phyloP scores from a whole-genome alignment of 2,888 invertebrate species.

The Xestia xanthographa region DNA sequence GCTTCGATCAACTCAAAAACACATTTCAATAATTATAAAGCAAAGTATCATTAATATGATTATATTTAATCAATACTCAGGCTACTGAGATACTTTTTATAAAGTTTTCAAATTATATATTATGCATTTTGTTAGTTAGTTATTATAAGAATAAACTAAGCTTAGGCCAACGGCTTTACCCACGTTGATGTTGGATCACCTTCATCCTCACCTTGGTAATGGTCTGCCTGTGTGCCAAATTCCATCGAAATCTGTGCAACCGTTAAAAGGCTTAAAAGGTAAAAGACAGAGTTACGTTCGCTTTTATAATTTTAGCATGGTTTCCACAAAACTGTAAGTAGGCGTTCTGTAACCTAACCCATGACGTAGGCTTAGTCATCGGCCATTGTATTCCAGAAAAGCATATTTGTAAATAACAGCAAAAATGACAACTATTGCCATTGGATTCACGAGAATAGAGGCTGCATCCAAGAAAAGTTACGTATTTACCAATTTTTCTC shows the following conservation, averaged over 20 bases:
- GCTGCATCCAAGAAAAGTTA: not conserved
- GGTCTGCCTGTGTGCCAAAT: not conserved
- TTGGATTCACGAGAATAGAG: conserved; percentile 14
- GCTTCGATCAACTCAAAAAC: not conserved
- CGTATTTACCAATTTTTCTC: not conserved
- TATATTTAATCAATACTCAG: not conserved
- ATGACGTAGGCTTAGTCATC: conserved; percentile 19
- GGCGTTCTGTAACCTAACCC: conserved; percentile 1
- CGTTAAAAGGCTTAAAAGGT: not conserved
- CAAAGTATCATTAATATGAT: not conserved
- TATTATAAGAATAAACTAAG: not conserved
- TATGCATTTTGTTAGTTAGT: not conserved
- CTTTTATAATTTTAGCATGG: not conserved
- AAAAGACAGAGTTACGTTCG: not conserved
- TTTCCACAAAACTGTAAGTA: not conserved
- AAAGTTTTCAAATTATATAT: not conserved
- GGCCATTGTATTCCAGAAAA: conserved; percentile 30
- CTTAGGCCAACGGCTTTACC: not conserved
- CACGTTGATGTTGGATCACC: not conserved
- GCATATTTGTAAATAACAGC: conserved; percentile 52
- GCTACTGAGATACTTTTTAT: no score
- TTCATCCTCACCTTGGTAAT: not conserved
- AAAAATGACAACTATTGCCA: conserved; percentile 31
- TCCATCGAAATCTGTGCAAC: not conserved
- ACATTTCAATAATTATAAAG: not conserved